These are phyloP conservation scores for Neoarius graeffei DNA, from an alignment of 2,113 vertebrate species.

Conservation along the genomic window DNA sequence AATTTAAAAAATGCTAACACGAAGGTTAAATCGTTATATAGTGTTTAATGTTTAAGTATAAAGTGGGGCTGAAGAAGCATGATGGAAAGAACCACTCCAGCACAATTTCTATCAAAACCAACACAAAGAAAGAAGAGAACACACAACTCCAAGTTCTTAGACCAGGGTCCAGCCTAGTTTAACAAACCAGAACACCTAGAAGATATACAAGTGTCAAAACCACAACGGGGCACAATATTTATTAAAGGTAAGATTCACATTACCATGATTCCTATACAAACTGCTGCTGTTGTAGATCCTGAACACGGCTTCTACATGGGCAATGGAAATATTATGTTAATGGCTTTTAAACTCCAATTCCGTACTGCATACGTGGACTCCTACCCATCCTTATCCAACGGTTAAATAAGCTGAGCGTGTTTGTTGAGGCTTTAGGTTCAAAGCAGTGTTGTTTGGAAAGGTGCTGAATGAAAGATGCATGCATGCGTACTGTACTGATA, in stretches of 20 bases:
- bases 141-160: constrained; percentile 5
- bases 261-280: constrained; percentile 13
- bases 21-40: neutral
- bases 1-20: neutral
- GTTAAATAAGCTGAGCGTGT: neutral
- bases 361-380: constrained; percentile 31
- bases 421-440: neutral
- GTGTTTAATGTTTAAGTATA: constrained; percentile 13
- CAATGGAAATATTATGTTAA: constrained; percentile 2
- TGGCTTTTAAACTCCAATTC: constrained; percentile 46
- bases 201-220: constrained; percentile 22
- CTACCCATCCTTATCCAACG: neutral
- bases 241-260: constrained; percentile 32
- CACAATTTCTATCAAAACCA: constrained; percentile 15
- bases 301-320: neutral
- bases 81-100: constrained; percentile 3
- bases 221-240: constrained; percentile 5
- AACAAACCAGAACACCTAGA: constrained; percentile 44
- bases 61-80: neutral
- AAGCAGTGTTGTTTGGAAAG: neutral
- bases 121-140: neutral
- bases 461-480: constrained; percentile 8
- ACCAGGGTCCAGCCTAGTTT: constrained; percentile 37
- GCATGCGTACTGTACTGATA: neutral
- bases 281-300: constrained; percentile 20